phyloP scores from a whole-genome alignment of 1,140 invertebrate species.

The Probaryconus sp. region DNA sequence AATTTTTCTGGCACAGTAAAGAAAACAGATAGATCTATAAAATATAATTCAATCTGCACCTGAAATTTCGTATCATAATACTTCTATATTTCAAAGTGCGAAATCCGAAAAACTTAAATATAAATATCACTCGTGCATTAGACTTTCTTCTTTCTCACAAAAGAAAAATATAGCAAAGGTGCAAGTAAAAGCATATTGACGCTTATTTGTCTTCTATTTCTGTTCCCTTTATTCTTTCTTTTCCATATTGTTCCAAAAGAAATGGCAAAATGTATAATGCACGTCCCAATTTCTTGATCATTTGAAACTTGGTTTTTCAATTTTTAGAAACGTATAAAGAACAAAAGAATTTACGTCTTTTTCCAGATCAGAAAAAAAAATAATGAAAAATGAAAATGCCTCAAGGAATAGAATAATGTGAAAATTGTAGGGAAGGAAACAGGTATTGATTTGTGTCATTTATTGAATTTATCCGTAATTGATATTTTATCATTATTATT shows the following conservation, averaged over 20 bases:
- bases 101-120: not conserved
- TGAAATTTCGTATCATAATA: slow-evolving; percentile 5
- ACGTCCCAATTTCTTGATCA: too few species aligned
- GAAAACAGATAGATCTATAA: slow-evolving; percentile 1
- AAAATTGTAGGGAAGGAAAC: too few species aligned
- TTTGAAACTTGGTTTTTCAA: too few species aligned
- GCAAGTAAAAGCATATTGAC: slow-evolving; percentile 18
- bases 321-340: too few species aligned
- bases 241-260: slow-evolving; percentile 22
- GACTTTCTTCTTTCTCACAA: slow-evolving; percentile 12
- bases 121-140: slow-evolving; percentile 1
- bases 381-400: too few species aligned
- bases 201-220: slow-evolving; percentile 10
- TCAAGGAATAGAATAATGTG: too few species aligned
- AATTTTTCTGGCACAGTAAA: not conserved
- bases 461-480: too few species aligned
- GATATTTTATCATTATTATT: too few species aligned
- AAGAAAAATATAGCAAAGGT: slow-evolving; percentile 27
- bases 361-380: too few species aligned
- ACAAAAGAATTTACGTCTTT: too few species aligned
- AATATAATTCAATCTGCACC: slow-evolving; percentile 13
- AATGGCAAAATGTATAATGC: too few species aligned
- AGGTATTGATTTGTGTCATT: too few species aligned
- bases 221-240: not conserved
- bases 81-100: not conserved